Conservation (phyloP, 2,113 vertebrate genomes). For the Taxidea taxus region DNA sequence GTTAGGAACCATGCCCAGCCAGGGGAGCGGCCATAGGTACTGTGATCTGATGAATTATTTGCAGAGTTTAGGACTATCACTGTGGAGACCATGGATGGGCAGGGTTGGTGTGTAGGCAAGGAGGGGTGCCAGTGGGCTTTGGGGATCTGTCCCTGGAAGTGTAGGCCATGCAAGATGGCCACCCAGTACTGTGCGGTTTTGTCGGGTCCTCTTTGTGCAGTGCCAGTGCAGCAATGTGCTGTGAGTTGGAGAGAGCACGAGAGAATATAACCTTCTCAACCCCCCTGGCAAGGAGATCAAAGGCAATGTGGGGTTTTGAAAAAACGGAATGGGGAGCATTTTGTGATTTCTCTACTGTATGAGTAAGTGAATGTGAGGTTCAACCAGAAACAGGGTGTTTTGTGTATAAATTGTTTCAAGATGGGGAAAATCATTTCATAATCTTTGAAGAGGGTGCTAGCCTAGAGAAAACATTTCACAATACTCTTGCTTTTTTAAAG, state of each 20-base stretch:
- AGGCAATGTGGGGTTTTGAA: background rate
- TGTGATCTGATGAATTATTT: background rate
- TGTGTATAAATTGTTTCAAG: background rate
- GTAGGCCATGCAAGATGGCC: rapidly evolving
- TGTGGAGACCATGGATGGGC: no score
- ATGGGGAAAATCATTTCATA: background rate
- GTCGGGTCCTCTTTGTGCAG: background rate
- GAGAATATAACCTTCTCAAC: background rate
- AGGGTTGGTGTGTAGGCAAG: background rate
- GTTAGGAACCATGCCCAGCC: background rate
- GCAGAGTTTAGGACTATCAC: background rate
- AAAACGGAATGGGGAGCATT: background rate
- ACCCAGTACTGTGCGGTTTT: rapidly evolving
- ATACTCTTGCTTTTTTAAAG: background rate
- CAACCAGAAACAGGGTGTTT: background rate
- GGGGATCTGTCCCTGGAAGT: background rate
- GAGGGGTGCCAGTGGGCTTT: background rate
- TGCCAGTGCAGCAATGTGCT: background rate
- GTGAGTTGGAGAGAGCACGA: background rate
- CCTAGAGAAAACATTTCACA: background rate
- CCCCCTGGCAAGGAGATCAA: background rate
- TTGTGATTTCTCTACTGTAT: background rate
- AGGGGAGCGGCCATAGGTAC: rapidly evolving
- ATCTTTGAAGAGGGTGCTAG: background rate
- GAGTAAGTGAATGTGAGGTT: background rate